Evolutionary conservation across 2,888 invertebrate species (phyloP), one percentile per base, ranked within the genome.

Genomic region (Cotesia congregata): DNA sequence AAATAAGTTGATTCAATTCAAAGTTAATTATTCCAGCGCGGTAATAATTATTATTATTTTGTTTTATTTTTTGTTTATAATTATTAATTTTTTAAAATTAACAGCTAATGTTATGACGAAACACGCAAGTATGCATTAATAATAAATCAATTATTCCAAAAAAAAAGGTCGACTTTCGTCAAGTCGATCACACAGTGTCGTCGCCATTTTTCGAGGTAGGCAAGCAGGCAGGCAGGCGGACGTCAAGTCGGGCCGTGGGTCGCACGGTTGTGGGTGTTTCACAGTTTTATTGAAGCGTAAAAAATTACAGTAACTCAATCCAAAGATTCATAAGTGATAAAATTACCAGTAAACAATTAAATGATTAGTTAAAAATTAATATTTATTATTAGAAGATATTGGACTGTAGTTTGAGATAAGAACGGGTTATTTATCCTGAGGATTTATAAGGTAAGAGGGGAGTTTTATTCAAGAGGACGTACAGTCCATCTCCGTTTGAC

Each of bases 171-270:
- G 50, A 50, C 50, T 50, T 50, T 50, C 12, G 50, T 50, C 50
- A 50, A 50, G 67, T 74, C 68, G 75, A 74, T 74, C 77, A 74
- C 74, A 76, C 76, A 65, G 59, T 41, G 50, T 77, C 78, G 79
- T 78, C 79, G 79, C 79, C 79, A 79, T 79, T 78, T 79, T 79
- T 75, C 59, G 62, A 70, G 69, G 61, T 72, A 72, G 70, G 59
- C 75, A 72, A 75, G 76, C 74, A 70, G 69, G 50, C 74, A 70
- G 69, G 50, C 74, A 72, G 70, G 59, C 75, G 75, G 77, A 78
- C 74, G 79, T 79, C 71, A 72, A 75, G 72, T 77, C 79, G 77
- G 60, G 62, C 62, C 70, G 74, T 64, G 50, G 68, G 64, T 40
- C 39, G 70, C 20, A 62, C 50, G 41, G 20, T 40, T 59, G 68